Conservation (phyloP, 2,797 vertebrate genomes). For the Tragopan temminckii region DNA sequence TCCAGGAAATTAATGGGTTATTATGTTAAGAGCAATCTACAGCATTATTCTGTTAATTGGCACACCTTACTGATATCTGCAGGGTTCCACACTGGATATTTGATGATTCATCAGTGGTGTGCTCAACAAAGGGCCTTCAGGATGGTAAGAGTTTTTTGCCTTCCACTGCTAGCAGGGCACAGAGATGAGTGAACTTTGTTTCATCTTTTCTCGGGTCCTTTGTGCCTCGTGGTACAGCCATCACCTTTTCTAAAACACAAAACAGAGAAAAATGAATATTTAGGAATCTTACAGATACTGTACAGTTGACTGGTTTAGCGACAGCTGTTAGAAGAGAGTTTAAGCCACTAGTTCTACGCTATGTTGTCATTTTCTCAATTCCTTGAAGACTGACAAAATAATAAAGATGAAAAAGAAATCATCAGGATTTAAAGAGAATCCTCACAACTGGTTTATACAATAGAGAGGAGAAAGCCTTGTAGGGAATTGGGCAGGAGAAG, state of each 20-base stretch:
- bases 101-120: rapidly evolving
- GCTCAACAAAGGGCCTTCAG: neutral
- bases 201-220: neutral
- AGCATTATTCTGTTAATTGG: neutral
- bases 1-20: neutral
- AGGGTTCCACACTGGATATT: neutral
- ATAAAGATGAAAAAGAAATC: neutral
- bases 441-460: neutral
- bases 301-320: neutral
- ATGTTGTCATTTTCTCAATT: neutral
- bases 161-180: neutral
- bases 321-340: neutral
- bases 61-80: neutral
- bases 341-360: neutral
- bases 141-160: neutral
- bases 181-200: neutral
- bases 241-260: neutral
- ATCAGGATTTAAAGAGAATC: neutral
- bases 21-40: neutral
- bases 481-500: neutral
- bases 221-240: neutral
- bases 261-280: neutral
- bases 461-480: neutral
- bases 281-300: neutral
- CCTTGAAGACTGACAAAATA: neutral